Evolutionary conservation across 2,888 invertebrate genomes (phyloP).

Genomic region (Oxystoma pomonae): DNA sequence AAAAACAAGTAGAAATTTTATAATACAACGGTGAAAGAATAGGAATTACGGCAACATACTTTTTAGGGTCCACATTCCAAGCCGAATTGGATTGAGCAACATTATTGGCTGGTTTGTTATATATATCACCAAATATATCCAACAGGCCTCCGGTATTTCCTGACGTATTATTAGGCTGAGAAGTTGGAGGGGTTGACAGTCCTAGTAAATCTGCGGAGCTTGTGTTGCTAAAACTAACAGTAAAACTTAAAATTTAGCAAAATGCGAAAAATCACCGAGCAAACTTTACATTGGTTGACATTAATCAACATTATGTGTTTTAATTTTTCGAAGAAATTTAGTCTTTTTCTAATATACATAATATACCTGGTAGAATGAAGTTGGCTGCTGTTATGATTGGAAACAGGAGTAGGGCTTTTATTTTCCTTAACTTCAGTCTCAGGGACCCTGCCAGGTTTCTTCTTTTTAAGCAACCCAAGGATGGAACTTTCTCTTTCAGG

Average conservation of each 20-base stretch:
- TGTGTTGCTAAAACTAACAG: slow-evolving; percentile 32
- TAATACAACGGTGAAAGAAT: neutral
- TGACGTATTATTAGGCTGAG: slow-evolving; percentile 51
- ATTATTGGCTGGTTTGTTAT: slow-evolving; percentile 58
- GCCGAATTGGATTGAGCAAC: slow-evolving; percentile 43
- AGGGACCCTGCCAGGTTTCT: slow-evolving; percentile 92
- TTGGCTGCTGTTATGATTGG: slow-evolving; percentile 48
- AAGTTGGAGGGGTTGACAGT: slow-evolving; percentile 81
- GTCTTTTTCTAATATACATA: too few species aligned
- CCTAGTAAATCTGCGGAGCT: slow-evolving; percentile 79
- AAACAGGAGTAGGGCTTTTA: slow-evolving; percentile 65
- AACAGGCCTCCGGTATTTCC: slow-evolving; percentile 76
- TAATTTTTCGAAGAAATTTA: too few species aligned
- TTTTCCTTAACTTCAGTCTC: slow-evolving; percentile 82
- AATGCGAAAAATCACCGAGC: too few species aligned
- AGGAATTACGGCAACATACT: slow-evolving; percentile 52
- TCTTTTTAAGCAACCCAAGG: slow-evolving; percentile 95
- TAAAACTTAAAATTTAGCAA: slow-evolving; percentile 8
- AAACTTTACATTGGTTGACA: too few species aligned
- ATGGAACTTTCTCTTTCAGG: slow-evolving; percentile 98
- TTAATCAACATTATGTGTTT: too few species aligned
- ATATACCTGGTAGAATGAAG: slow-evolving; percentile 46
- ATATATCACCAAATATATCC: slow-evolving; percentile 89
- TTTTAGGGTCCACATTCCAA: slow-evolving; percentile 63
- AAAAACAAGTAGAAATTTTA: slow-evolving; percentile 19